Conservation (phyloP, 2,888 invertebrate genomes). For the Lamproptera curius region DNA sequence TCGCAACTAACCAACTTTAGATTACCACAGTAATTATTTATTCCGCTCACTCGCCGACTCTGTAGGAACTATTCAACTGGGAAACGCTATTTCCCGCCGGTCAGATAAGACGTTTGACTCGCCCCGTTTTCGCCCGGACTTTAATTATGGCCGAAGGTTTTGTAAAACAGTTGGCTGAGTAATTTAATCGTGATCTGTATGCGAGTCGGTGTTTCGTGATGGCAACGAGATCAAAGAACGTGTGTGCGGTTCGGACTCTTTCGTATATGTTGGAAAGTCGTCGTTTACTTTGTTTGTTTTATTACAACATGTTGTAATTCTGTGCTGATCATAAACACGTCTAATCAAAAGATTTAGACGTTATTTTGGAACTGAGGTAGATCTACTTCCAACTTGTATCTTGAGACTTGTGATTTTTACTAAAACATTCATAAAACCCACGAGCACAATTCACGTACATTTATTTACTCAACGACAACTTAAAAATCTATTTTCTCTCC, state of each 20-base stretch:
- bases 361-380: no score
- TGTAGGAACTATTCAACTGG: slow-evolving; percentile 68
- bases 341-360: no score
- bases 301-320: no score
- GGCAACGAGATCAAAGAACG: no score
- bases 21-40: slow-evolving; percentile 75
- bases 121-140: slow-evolving; percentile 69
- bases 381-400: no score
- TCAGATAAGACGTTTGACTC: slow-evolving; percentile 78
- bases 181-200: slow-evolving; percentile 60
- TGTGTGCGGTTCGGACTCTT: no score
- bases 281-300: no score
- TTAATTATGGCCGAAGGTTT: slow-evolving; percentile 76
- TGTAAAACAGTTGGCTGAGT: slow-evolving; percentile 76
- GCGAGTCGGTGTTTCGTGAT: slow-evolving; percentile 5
- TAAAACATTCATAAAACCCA: no score
- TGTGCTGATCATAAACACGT: no score
- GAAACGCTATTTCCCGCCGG: slow-evolving; percentile 74
- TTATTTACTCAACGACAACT: slow-evolving; percentile 62
- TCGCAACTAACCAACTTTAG: slow-evolving; percentile 58
- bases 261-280: no score
- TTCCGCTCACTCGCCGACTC: slow-evolving; percentile 73
- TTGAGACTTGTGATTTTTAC: no score
- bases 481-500: slow-evolving; percentile 9
- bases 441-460: slow-evolving; percentile 44